phyloP scores from a whole-genome alignment of 2,888 invertebrate species.

The Nomada fucata region DNA sequence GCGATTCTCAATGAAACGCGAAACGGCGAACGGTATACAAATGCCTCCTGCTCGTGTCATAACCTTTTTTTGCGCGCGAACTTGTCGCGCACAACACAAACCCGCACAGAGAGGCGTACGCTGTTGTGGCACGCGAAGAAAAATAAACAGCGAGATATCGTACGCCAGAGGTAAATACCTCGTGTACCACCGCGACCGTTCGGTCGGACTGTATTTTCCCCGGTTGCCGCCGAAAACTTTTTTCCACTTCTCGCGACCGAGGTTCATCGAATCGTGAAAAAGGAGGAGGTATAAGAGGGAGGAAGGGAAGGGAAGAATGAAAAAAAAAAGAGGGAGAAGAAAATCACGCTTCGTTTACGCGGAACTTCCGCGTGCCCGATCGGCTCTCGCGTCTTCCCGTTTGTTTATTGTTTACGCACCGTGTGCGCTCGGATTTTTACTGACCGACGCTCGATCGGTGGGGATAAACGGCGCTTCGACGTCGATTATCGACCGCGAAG shows the following conservation, averaged over 20 bases:
- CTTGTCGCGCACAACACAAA: too few species aligned
- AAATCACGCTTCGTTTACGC: conserved; percentile 33
- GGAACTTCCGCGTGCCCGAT: conserved; percentile 46
- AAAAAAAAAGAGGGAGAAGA: not conserved
- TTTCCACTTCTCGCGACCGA: not conserved
- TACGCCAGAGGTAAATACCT: too few species aligned
- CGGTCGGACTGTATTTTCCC: too few species aligned
- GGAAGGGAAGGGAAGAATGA: too few species aligned
- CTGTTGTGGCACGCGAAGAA: too few species aligned
- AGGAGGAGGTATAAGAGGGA: conserved; percentile 12
- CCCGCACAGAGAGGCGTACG: too few species aligned
- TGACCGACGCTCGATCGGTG: not conserved
- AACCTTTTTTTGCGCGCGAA: too few species aligned
- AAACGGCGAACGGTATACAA: not conserved
- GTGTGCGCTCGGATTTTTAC: conserved; percentile 38
- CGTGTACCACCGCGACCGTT: too few species aligned
- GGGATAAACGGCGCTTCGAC: not conserved
- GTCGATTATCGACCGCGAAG: not conserved
- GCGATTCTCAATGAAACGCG: too few species aligned
- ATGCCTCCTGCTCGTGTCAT: not conserved
- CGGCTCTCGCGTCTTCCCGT: not conserved
- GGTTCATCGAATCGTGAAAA: conserved; percentile 8
- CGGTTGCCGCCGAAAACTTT: not conserved
- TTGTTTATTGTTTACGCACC: conserved; percentile 54
- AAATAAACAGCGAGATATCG: too few species aligned